These are phyloP conservation scores for Lanius collurio DNA, from an alignment of 2,113 vertebrate genomes.

Conservation along the genomic window DNA sequence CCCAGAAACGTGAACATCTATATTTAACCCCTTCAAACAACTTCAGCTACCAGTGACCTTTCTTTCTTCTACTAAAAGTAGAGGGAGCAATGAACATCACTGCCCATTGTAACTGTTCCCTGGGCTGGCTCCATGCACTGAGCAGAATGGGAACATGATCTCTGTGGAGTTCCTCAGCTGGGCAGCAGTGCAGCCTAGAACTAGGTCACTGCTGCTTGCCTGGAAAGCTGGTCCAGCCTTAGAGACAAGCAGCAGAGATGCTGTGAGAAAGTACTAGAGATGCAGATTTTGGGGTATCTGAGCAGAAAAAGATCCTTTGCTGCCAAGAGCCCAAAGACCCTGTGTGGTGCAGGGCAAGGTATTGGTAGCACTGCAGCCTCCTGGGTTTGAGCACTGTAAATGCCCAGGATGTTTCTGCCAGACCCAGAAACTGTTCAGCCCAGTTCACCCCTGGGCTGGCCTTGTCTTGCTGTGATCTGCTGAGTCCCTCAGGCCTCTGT, in stretches of 20 bases:
- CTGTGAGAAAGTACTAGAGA: neutral
- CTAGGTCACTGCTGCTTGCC: neutral
- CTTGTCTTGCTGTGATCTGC: neutral
- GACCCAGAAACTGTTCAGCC: too few relatives aligned
- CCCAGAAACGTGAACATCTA: rapidly evolving
- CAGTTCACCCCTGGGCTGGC: rapidly evolving
- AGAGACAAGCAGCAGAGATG: neutral
- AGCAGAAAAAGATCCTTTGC: neutral
- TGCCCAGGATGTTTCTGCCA: rapidly evolving
- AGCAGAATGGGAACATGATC: neutral
- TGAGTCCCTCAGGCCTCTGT: neutral
- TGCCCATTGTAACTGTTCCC: neutral
- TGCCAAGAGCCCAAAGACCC: neutral
- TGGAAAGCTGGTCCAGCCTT: neutral
- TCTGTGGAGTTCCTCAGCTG: neutral
- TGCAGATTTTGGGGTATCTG: neutral
- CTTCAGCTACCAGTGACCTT: neutral
- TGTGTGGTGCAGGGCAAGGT: rapidly evolving
- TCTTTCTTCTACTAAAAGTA: neutral
- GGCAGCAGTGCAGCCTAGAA: neutral
- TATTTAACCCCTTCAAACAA: neutral
- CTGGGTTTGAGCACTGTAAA: neutral
- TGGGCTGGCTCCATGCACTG: neutral
- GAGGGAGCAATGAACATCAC: neutral
- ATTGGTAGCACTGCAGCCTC: rapidly evolving